Evolutionary conservation across 2,113 vertebrate species (phyloP).

Genomic region (Glaucomys volans): DNA sequence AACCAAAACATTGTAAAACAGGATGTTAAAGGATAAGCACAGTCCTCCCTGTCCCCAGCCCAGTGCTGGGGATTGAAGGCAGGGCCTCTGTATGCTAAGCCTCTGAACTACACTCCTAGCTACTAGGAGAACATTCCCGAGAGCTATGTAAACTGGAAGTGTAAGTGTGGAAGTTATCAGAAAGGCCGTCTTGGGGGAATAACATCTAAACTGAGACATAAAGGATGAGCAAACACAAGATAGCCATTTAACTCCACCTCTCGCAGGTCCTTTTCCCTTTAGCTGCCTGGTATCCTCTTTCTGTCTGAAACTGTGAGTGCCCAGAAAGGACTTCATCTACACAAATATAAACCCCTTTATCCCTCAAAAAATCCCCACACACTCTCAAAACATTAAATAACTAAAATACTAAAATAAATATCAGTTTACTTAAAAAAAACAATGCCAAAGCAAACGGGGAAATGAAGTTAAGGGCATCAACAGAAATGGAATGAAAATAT

Average conservation of each 20-base stretch:
- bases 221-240: background rate
- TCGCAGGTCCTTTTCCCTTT: background rate
- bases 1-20: constrained; percentile 1
- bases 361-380: background rate
- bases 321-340: background rate
- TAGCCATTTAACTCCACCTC: background rate
- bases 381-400: background rate
- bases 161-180: background rate
- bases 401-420: constrained; percentile 3
- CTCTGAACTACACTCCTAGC: background rate
- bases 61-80: background rate
- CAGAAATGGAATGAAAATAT: constrained; percentile 19
- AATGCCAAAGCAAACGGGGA: background rate
- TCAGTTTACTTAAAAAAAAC: background rate
- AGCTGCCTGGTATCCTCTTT: background rate
- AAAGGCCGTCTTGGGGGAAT: background rate
- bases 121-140: background rate
- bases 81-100: background rate
- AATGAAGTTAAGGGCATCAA: background rate
- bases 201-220: background rate
- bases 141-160: background rate
- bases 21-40: background rate
- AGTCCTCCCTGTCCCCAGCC: background rate
- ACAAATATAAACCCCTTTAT: background rate
- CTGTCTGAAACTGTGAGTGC: background rate